Percentiles rank a stretch among this genome's conserved stretches.
phyloP scores from a whole-genome alignment of 2,113 vertebrate species.

The Salvator merianae region DNA sequence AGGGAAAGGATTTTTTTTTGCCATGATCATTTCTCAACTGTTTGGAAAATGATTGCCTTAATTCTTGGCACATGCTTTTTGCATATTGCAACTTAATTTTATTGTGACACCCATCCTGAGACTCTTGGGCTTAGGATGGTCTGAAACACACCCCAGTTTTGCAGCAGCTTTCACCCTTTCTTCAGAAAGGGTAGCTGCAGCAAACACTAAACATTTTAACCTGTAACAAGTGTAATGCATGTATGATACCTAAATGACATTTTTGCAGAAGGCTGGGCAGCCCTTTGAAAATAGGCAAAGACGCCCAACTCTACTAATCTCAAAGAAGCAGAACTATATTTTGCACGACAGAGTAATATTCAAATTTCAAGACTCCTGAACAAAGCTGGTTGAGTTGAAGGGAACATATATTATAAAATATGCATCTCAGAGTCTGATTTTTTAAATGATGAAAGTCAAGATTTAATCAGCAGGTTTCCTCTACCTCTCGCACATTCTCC shows the following conservation, averaged over 20 bases:
- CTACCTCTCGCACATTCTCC: slow-evolving; percentile 34
- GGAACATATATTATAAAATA: slow-evolving; percentile 45
- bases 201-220: slow-evolving; percentile 53
- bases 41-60: too few species aligned
- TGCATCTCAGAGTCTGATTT: slow-evolving; percentile 60
- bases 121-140: too few species aligned
- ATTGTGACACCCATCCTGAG: too few species aligned
- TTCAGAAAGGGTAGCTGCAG: slow-evolving; percentile 55
- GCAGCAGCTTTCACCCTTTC: not conserved
- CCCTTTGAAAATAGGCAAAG: slow-evolving; percentile 40
- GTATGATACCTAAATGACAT: slow-evolving; percentile 37
- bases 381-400: slow-evolving; percentile 49
- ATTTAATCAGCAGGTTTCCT: slow-evolving; percentile 62
- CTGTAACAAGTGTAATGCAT: not conserved
- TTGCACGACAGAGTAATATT: slow-evolving; percentile 41
- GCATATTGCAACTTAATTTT: too few species aligned
- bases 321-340: slow-evolving; percentile 46
- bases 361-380: slow-evolving; percentile 51
- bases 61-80: too few species aligned
- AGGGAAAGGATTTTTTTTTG: too few species aligned
- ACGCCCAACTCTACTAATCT: slow-evolving; percentile 18
- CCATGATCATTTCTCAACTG: too few species aligned
- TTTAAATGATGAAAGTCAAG: slow-evolving; percentile 61
- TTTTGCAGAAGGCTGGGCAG: slow-evolving; percentile 26
- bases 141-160: not conserved